phyloP scores from a whole-genome alignment of 2,888 invertebrate genomes.

The Drosophila quinaria region DNA sequence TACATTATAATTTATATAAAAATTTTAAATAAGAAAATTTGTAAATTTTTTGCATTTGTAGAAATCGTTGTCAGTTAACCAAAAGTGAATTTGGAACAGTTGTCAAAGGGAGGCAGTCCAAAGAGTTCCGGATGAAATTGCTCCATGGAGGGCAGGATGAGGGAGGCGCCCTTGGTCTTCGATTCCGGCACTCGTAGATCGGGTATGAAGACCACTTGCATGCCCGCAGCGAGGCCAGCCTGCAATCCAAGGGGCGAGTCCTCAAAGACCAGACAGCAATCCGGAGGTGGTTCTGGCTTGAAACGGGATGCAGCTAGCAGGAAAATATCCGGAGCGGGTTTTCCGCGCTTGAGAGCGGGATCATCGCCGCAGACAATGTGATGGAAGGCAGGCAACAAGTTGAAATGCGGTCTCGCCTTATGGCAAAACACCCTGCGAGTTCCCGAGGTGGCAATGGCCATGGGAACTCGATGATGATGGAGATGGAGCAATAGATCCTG shows the following conservation, averaged over 20 bases:
- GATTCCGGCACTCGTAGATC: slow-evolving; percentile 86
- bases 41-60: background rate
- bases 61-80: slow-evolving; percentile 22
- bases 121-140: slow-evolving; percentile 93
- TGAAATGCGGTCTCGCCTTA: slow-evolving; percentile 88
- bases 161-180: slow-evolving; percentile 87
- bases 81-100: slow-evolving; percentile 51
- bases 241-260: slow-evolving; percentile 95
- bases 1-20: too few species aligned
- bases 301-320: slow-evolving; percentile 91
- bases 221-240: slow-evolving; percentile 91
- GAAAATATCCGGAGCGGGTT: slow-evolving; percentile 95
- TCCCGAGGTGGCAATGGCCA: slow-evolving; percentile 94
- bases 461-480: slow-evolving; percentile 90
- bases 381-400: slow-evolving; percentile 89
- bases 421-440: slow-evolving; percentile 88
- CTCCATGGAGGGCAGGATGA: slow-evolving; percentile 90
- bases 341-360: slow-evolving; percentile 92
- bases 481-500: slow-evolving; percentile 91
- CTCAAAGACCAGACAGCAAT: slow-evolving; percentile 92
- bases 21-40: too few species aligned
- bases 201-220: slow-evolving; percentile 94
- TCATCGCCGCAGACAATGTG: slow-evolving; percentile 93
- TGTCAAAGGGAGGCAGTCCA: slow-evolving; percentile 88
- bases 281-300: slow-evolving; percentile 89